phyloP scores from a whole-genome alignment of 2,888 invertebrate species.

The Cantharis lateralis region DNA sequence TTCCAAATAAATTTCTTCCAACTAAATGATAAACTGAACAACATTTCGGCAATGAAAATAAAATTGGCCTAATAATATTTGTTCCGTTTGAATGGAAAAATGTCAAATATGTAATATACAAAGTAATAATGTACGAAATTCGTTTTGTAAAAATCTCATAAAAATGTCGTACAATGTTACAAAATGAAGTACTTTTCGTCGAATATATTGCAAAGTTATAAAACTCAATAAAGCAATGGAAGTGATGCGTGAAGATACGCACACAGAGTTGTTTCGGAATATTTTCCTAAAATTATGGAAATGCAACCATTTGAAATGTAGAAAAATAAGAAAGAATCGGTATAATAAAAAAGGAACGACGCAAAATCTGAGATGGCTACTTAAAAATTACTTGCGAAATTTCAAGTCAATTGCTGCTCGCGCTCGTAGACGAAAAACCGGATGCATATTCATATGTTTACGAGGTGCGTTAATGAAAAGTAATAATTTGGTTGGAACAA shows the following conservation, averaged over 20 bases:
- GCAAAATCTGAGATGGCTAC: no score
- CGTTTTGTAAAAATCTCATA: background rate
- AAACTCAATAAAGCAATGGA: background rate
- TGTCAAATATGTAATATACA: slow-evolving; percentile 3
- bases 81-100: background rate
- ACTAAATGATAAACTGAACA: background rate
- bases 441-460: no score
- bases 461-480: no score
- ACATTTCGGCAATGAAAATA: background rate
- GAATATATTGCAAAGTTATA: background rate
- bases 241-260: background rate
- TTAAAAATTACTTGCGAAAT: no score
- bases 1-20: background rate
- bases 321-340: background rate
- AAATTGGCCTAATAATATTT: background rate
- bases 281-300: background rate
- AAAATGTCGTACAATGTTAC: background rate
- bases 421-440: no score
- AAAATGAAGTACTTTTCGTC: background rate
- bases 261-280: background rate
- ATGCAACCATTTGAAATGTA: background rate
- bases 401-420: no score
- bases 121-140: background rate
- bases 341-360: no score
- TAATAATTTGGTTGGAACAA: background rate